A percentile compares a stretch with the other conserved stretches of the same genome.
Evolutionary conservation across 64 coral and sea anemone species (phyloP).

Genomic region (Montipora cactus): DNA sequence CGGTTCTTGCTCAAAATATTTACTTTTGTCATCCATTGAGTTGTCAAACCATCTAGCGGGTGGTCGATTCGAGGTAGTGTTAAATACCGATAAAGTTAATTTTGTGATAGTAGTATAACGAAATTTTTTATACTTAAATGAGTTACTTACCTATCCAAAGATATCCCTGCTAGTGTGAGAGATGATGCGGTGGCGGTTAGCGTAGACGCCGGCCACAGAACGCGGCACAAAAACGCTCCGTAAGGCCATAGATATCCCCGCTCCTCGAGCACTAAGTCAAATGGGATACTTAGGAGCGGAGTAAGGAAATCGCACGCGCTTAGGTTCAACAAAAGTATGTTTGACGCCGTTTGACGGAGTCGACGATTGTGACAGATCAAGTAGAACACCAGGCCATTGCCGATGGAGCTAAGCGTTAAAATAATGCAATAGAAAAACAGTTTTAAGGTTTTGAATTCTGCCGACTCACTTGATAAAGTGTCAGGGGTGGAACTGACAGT

Average conservation of each 20-base stretch:
- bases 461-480: conserved; percentile 15
- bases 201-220: conserved; percentile 71
- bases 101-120: too few species aligned
- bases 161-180: conserved; percentile 82
- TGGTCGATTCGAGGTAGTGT: too few species aligned
- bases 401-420: conserved; percentile 69
- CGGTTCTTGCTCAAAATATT: too few species aligned
- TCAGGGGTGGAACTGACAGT: background rate
- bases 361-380: conserved; percentile 73
- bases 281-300: conserved; percentile 80
- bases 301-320: conserved; percentile 78
- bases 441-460: conserved; percentile 76
- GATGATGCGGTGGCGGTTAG: conserved; percentile 71
- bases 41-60: too few species aligned
- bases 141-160: conserved; percentile 67
- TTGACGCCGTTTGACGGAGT: conserved; percentile 58
- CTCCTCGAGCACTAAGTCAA: conserved; percentile 86
- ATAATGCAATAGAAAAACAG: conserved; percentile 83
- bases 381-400: conserved; percentile 80
- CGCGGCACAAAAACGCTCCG: conserved; percentile 63
- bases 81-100: too few species aligned
- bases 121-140: background rate
- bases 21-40: too few species aligned
- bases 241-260: conserved; percentile 70
- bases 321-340: conserved; percentile 74